Evolutionary conservation across 2,888 invertebrate species (phyloP).

Genomic region (Myathropa florea): DNA sequence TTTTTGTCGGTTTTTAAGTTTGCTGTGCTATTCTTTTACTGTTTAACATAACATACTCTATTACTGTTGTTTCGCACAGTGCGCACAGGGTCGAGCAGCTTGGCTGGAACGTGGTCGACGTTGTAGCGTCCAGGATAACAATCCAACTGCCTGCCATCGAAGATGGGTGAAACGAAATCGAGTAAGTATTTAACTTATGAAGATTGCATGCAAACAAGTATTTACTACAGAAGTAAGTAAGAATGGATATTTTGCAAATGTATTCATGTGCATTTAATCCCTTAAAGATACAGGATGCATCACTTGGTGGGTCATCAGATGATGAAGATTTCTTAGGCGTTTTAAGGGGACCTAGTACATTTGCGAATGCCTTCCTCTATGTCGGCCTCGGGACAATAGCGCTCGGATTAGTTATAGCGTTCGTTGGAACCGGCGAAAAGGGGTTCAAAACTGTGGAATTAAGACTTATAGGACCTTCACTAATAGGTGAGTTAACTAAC

Average conservation of each 20-base stretch:
- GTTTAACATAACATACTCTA: slow-evolving; percentile 1
- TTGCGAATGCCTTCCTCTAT: slow-evolving; percentile 91
- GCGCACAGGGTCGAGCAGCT: slow-evolving; percentile 91
- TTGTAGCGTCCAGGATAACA: slow-evolving; percentile 86
- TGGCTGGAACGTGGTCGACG: slow-evolving; percentile 87
- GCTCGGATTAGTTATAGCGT: slow-evolving; percentile 92
- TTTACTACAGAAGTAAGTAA: neutral
- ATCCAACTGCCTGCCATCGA: slow-evolving; percentile 84
- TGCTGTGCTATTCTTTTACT: slow-evolving; percentile 6
- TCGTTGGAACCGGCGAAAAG: slow-evolving; percentile 95
- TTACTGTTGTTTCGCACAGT: slow-evolving; percentile 82
- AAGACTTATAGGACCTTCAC: slow-evolving; percentile 91
- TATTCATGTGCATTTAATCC: neutral
- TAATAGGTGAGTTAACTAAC: slow-evolving; percentile 82
- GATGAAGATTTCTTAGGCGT: slow-evolving; percentile 87
- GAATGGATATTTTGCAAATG: neutral
- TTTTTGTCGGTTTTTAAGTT: slow-evolving; percentile 14
- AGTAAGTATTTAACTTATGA: slow-evolving; percentile 82
- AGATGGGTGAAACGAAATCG: slow-evolving; percentile 94
- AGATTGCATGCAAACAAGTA: slow-evolving; percentile 37
- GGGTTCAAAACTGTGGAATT: slow-evolving; percentile 92
- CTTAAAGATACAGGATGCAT: slow-evolving; percentile 91
- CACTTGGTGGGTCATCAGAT: slow-evolving; percentile 89
- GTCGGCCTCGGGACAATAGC: slow-evolving; percentile 92
- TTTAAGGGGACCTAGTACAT: slow-evolving; percentile 87